These are phyloP conservation scores for Acanthopagrus latus DNA, from an alignment of 2,797 vertebrate species.

Conservation along the genomic window DNA sequence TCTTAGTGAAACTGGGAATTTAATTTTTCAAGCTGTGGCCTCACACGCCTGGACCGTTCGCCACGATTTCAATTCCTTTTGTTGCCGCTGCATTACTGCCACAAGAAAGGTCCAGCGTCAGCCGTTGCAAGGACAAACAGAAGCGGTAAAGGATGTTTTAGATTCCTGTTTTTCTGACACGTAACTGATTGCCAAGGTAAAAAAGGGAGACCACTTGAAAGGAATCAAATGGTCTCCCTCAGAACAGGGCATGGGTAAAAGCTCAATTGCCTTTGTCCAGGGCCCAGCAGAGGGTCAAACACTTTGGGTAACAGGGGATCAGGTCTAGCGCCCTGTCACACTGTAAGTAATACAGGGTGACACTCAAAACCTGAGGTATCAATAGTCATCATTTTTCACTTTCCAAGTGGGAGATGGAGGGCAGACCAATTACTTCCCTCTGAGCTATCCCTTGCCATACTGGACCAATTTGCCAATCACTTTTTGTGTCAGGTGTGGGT, in stretches of 20 bases:
- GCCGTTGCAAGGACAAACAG: conserved; percentile 7
- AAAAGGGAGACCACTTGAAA: not conserved
- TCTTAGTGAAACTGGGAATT: conserved; percentile 51
- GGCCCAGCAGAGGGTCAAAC: conserved; percentile 36
- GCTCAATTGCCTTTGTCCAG: conserved; percentile 38
- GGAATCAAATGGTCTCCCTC: conserved; percentile 1
- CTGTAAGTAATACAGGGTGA: conserved; percentile 28
- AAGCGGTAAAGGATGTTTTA: conserved; percentile 11
- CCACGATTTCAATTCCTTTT: conserved; percentile 13
- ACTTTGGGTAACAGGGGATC: conserved; percentile 23
- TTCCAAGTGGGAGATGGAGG: conserved; percentile 29
- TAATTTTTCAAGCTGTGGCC: conserved; percentile 45
- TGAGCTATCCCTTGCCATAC: not conserved
- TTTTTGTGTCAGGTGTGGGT: conserved; percentile 15
- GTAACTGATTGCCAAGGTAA: not conserved
- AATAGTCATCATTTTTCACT: conserved; percentile 40
- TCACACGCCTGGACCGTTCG: conserved; percentile 37
- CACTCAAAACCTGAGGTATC: conserved; percentile 38
- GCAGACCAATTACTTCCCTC: conserved; percentile 32
- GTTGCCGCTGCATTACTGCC: not conserved
- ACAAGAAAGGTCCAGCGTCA: conserved; percentile 8
- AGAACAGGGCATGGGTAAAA: not conserved
- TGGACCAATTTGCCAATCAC: not conserved
- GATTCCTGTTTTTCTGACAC: conserved; percentile 1
- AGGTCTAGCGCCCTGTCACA: conserved; percentile 10